These are phyloP conservation scores for Holcopasites calliopsidis DNA, from an alignment of 1,140 invertebrate species.

Conservation along the genomic window DNA sequence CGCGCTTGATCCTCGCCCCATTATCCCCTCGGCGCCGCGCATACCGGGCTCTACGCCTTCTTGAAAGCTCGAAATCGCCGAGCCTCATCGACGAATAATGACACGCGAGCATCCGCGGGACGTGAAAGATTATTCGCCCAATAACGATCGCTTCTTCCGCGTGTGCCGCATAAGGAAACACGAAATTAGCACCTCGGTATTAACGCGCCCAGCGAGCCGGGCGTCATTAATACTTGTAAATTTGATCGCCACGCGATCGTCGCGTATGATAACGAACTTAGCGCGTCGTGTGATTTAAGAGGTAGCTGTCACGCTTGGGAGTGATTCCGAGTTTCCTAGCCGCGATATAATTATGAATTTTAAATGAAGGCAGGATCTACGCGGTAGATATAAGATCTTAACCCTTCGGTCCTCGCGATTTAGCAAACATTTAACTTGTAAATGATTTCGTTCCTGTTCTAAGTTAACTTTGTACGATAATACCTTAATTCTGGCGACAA, in stretches of 20 bases:
- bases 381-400: not conserved
- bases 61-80: too few species aligned
- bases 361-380: slow-evolving; percentile 12
- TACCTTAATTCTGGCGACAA: too few species aligned
- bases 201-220: not conserved
- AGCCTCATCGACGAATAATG: slow-evolving; percentile 41
- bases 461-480: too few species aligned
- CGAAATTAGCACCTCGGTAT: slow-evolving; percentile 48
- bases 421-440: too few species aligned
- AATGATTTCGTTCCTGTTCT: too few species aligned
- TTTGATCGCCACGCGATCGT: slow-evolving; percentile 1
- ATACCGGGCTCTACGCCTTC: too few species aligned
- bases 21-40: too few species aligned
- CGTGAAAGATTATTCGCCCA: slow-evolving; percentile 20
- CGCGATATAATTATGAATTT: slow-evolving; percentile 17
- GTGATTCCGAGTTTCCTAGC: slow-evolving; percentile 5
- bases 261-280: slow-evolving; percentile 8
- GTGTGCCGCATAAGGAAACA: slow-evolving; percentile 52
- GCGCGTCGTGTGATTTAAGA: slow-evolving; percentile 16
- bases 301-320: slow-evolving; percentile 6
- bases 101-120: slow-evolving; percentile 12
- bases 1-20: too few species aligned
- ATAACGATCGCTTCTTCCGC: slow-evolving; percentile 49
- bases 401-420: not conserved
- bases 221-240: slow-evolving; percentile 33